A percentile compares a stretch with the other conserved stretches of the same genome.
These are phyloP conservation scores for Drosophila setosimentum DNA, from an alignment of 2,888 invertebrate species.

Conservation along the genomic window DNA sequence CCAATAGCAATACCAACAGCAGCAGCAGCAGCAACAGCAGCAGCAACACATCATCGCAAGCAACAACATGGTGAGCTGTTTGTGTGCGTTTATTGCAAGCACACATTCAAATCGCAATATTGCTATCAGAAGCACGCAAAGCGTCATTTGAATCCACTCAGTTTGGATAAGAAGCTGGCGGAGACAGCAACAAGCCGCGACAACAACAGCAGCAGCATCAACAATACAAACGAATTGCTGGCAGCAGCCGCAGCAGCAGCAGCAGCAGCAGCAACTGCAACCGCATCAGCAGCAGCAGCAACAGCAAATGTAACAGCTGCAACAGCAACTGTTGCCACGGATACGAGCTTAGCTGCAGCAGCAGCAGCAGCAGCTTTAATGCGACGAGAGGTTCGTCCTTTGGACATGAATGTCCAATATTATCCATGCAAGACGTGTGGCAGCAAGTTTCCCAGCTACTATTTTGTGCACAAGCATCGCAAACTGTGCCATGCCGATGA, in stretches of 20 bases:
- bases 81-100: constrained; percentile 91
- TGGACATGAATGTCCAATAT: constrained; percentile 94
- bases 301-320: neutral
- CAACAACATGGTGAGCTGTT: constrained; percentile 85
- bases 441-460: constrained; percentile 96
- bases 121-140: constrained; percentile 93
- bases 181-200: constrained; percentile 16
- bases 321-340: neutral
- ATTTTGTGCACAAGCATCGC: constrained; percentile 96
- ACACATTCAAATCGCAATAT: constrained; percentile 93
- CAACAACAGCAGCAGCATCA: constrained; percentile 19
- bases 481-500: constrained; percentile 91
- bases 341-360: constrained; percentile 47
- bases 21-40: constrained; percentile 37
- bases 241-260: constrained; percentile 14
- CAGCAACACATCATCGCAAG: constrained; percentile 43
- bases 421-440: constrained; percentile 97
- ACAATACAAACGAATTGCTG: constrained; percentile 1
- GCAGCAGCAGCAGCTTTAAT: constrained; percentile 69
- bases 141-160: constrained; percentile 88
- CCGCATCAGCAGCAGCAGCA: constrained; percentile 3
- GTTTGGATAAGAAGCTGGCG: constrained; percentile 81
- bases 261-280: constrained; percentile 4
- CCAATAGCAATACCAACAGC: constrained; percentile 38
- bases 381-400: constrained; percentile 88